A percentile compares a stretch with the other conserved stretches of the same genome.
These are phyloP conservation scores for Andrena trimmerana DNA, from an alignment of 2,888 invertebrate genomes.

Conservation along the genomic window DNA sequence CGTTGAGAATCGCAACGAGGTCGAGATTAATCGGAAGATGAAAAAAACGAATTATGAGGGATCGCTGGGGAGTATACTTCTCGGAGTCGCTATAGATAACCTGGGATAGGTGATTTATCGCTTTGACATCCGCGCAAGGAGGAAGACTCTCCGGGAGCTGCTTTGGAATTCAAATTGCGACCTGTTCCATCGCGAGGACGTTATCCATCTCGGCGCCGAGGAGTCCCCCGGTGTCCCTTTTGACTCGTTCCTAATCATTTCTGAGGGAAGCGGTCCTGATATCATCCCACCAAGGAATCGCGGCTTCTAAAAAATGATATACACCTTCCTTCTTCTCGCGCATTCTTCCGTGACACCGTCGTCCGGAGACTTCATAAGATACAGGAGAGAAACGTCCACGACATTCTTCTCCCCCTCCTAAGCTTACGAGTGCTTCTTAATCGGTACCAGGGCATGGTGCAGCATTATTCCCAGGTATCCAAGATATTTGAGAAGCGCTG, in stretches of 20 bases:
- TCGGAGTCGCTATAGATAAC: constrained; percentile 23
- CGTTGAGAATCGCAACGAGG: constrained; percentile 10
- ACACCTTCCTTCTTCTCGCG: neutral
- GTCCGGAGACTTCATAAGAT: neutral
- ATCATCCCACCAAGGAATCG: constrained; percentile 1
- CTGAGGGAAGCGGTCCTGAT: neutral
- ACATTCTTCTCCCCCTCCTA: neutral
- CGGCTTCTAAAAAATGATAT: neutral
- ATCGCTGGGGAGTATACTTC: neutral
- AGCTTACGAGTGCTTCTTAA: neutral
- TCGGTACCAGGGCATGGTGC: neutral
- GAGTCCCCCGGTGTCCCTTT: constrained; percentile 20
- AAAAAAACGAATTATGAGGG: constrained; percentile 4
- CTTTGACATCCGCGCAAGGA: constrained; percentile 25
- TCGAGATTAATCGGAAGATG: constrained; percentile 23
- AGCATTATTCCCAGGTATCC: neutral
- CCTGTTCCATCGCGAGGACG: constrained; percentile 21
- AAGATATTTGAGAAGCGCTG: constrained; percentile 20
- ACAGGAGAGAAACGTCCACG: neutral
- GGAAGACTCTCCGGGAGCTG: constrained; percentile 30
- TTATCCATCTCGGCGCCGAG: constrained; percentile 31
- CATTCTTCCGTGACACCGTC: neutral
- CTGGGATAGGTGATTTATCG: constrained; percentile 49
- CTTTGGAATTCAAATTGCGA: constrained; percentile 57
- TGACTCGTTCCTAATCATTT: constrained; percentile 6